Evolutionary conservation across 1,140 invertebrate species (phyloP), one percentile per base, ranked within the genome.

Genomic region (Drosophila parabipectinata): DNA sequence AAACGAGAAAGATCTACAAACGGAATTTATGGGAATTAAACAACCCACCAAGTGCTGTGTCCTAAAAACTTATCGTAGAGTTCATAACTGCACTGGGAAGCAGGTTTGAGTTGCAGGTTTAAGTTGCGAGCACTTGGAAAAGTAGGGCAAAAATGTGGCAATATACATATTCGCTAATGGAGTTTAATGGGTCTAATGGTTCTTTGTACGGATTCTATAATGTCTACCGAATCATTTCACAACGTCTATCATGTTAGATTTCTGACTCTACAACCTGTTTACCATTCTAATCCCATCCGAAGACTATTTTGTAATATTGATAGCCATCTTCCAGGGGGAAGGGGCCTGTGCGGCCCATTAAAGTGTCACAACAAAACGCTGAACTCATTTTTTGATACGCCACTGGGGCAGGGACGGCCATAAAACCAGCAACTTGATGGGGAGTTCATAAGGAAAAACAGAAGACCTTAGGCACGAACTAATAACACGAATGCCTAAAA

Each of bases 331-430:
- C 9, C 24, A 28, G 15, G 34, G 12, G 59, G 37, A 44, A 54
- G 21, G 60, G 26, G 37, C 37, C 26, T 28, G 50, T 58, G 44
- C 44, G 45, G 47, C 45, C 39, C 76, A 69, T 87, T 77, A 88
- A 87, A 88, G 56, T 88, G 83, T 87, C 83, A 87, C 83, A 87
- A 88, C 83, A 87, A 87, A 87, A 77, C 72, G 79, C 60, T 88
- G 82, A 68, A 87, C 82, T 82, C 82, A 88, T 87, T 87, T 83
- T 67, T 85, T 61, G 75, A 88, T 87, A 67, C 61, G 77, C 58
- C 47, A 71, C 62, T 53, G 51, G 50, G 51, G 71, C 83, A 77
- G 24, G 52, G 54, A 44, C 48, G 54, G 18, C 45, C 32, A 82
- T 87, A 88, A 85, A 78, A 67, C 72, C 68, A 69, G 79, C 83